A percentile compares a stretch with the other conserved stretches of the same genome.
phyloP scores from a whole-genome alignment of 2,113 vertebrate genomes.

The Passer montanus region DNA sequence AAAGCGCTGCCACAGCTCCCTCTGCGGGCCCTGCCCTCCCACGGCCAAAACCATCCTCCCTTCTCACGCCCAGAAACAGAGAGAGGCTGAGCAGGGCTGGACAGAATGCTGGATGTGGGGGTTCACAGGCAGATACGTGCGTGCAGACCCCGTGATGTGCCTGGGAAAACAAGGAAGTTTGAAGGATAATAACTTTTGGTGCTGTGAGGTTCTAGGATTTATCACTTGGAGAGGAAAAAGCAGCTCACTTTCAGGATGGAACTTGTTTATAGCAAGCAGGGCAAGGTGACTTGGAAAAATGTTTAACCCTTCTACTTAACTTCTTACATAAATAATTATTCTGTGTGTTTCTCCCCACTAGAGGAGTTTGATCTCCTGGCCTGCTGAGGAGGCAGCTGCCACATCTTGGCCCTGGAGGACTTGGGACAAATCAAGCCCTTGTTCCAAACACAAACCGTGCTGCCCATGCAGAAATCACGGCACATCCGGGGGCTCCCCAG shows the following conservation, averaged over 20 bases:
- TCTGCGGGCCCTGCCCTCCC: neutral
- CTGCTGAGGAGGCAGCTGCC: neutral
- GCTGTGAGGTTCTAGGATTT: neutral
- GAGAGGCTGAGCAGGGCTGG: neutral
- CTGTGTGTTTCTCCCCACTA: neutral
- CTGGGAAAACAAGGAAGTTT: neutral
- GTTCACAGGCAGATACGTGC: rapidly evolving
- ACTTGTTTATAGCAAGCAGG: neutral
- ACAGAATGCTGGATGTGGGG: rapidly evolving
- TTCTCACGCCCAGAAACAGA: rapidly evolving
- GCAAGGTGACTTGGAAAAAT: neutral
- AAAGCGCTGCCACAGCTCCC: neutral
- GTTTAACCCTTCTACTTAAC: neutral
- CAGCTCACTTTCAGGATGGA: neutral
- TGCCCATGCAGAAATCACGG: neutral
- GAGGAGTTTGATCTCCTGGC: neutral
- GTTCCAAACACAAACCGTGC: neutral
- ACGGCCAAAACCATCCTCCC: neutral
- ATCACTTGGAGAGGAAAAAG: neutral
- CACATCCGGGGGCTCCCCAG: neutral
- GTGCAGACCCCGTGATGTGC: rapidly evolving
- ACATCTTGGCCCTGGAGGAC: neutral
- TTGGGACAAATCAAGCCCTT: neutral
- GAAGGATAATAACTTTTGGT: neutral
- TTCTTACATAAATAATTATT: neutral